Evolutionary conservation across 2,113 vertebrate genomes (phyloP).

Genomic region (Dasyurus viverrinus): DNA sequence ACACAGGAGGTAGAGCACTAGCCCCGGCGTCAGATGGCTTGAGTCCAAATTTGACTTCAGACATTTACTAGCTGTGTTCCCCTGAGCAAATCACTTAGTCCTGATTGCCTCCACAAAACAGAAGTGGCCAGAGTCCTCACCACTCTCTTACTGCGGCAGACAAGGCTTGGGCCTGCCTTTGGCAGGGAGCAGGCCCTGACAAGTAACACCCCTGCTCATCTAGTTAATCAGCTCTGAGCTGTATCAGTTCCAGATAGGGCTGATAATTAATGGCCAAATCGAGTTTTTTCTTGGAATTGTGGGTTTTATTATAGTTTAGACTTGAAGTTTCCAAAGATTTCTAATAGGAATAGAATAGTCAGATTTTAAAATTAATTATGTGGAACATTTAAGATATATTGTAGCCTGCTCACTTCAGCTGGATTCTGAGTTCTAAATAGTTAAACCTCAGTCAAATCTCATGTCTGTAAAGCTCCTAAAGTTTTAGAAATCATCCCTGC

Average conservation of each 20-base stretch:
- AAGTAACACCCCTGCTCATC: not conserved
- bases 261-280: not conserved
- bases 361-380: not conserved
- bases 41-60: too few relatives aligned
- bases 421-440: not conserved
- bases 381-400: not conserved
- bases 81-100: too few relatives aligned
- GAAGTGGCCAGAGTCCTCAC: not conserved
- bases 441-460: not conserved
- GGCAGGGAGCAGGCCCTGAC: not conserved
- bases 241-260: not conserved
- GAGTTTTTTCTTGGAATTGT: not conserved
- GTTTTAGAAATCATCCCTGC: not conserved
- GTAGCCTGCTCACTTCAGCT: not conserved
- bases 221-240: not conserved
- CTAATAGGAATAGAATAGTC: not conserved
- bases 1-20: not conserved
- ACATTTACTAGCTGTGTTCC: too few relatives aligned
- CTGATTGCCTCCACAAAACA: too few relatives aligned
- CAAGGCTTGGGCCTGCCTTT: not conserved
- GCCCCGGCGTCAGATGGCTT: too few relatives aligned
- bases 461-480: not conserved
- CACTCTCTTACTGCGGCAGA: not conserved
- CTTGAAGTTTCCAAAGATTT: not conserved
- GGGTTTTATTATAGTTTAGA: not conserved